Base-by-base conservation (phyloP, 2,113 vertebrate genomes). In the Theropithecus gelada region DNA sequence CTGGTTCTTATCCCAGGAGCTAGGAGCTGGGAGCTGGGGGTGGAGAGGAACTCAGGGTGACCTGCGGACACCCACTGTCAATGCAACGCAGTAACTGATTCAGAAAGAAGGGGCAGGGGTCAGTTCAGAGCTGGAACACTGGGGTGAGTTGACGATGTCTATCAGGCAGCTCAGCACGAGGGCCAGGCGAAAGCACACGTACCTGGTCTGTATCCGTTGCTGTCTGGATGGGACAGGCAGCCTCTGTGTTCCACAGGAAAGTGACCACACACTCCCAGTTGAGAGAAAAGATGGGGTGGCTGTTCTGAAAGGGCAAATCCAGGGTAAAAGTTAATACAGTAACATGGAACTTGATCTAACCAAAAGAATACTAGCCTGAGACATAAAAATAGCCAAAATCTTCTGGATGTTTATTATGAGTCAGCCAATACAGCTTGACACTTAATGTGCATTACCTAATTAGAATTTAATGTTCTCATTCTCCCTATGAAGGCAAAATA, bases 231-330 rank as follows among this genome's bases (percentile, higher is more conserved):
- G 99, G 99, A 79, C 99, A 99, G 59, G 99, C 99, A 25, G 99
- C 99, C 72, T 99, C 99, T 0, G 99, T 99, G 96, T 99, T 99
- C 99, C 99, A 99, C 68, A 99, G 96, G 97, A 99, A 99, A 2
- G 98, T 99, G 55, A 98, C 98, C 22, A 99, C 98, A 23, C 99
- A 99, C 96, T 99, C 99, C 98, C 99, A 98, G 94, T 97, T 98
- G 68, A 98, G 97, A 68, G 99, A 95, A 97, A 99, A 99, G 7
- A 97, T 98, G 2, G 99, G 99, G 38, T 99, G 98, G 61, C 98
- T 99, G 9, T 98, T 98, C 99, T 99, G 97, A 6, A 98, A 98
- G 94, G 68, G n/a, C 13, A 98, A 64, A 94, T 50, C 4, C 91
- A 50, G 93, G 20, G 68, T 16, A 79, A 95, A 20, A 27, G 73